Conservation (phyloP, 2,797 vertebrate species). For the Phrynocephalus guinanensis region DNA sequence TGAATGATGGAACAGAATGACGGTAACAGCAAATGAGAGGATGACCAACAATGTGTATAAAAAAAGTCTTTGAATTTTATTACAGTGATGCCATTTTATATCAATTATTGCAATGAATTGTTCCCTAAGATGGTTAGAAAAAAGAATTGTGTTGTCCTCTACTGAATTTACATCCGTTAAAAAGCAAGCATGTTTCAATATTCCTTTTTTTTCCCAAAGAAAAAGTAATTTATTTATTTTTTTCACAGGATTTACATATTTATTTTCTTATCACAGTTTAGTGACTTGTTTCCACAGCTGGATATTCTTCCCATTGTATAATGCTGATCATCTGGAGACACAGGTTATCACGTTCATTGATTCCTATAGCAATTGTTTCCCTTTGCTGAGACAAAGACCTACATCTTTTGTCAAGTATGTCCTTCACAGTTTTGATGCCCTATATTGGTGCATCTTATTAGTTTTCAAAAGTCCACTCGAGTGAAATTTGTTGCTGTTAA, state of each 20-base stretch:
- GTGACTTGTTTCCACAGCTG: slow-evolving; percentile 84
- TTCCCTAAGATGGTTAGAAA: slow-evolving; percentile 98
- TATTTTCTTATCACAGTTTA: slow-evolving; percentile 91
- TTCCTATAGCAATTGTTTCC: slow-evolving; percentile 78
- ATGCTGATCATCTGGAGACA: slow-evolving; percentile 83
- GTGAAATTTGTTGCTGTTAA: slow-evolving; percentile 83
- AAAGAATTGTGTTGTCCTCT: slow-evolving; percentile 94
- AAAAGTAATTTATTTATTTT: slow-evolving; percentile 86
- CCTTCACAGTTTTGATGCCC: slow-evolving; percentile 85
- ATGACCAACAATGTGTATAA: slow-evolving; percentile 87
- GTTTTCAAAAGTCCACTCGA: slow-evolving; percentile 78
- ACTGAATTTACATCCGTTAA: slow-evolving; percentile 96
- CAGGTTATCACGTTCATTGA: slow-evolving; percentile 81
- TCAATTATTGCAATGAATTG: slow-evolving; percentile 99
- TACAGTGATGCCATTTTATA: slow-evolving; percentile 95
- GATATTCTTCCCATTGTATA: slow-evolving; percentile 79
- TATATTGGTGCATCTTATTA: slow-evolving; percentile 81
- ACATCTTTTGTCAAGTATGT: slow-evolving; percentile 81
- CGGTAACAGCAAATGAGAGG: slow-evolving; percentile 88
- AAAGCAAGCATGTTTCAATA: slow-evolving; percentile 96
- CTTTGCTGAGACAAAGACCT: slow-evolving; percentile 78
- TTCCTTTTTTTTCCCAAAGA: slow-evolving; percentile 89
- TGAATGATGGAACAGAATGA: slow-evolving; percentile 83
- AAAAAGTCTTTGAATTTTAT: slow-evolving; percentile 86
- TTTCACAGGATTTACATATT: slow-evolving; percentile 95